These are phyloP conservation scores for Caenorhabditis doughertyi DNA, from an alignment of 2,888 invertebrate genomes.

Conservation along the genomic window DNA sequence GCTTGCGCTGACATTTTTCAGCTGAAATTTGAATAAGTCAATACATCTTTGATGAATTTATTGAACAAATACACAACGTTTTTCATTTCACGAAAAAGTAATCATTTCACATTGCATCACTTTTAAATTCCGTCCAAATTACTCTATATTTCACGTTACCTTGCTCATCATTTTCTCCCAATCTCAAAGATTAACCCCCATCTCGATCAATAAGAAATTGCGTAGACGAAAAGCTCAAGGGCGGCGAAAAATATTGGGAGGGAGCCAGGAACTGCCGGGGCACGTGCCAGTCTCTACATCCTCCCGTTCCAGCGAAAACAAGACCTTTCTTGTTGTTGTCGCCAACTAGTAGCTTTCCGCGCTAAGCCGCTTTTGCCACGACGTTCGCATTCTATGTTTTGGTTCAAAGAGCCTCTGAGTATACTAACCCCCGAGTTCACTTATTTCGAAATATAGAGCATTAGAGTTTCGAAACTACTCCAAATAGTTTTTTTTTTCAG, in stretches of 20 bases:
- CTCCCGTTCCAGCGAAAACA: constrained; percentile 27
- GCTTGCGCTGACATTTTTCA: constrained; percentile 66
- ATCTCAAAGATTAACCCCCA: not conserved
- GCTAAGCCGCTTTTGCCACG: constrained; percentile 9
- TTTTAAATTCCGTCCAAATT: too few relatives aligned
- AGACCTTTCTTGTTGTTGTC: constrained; percentile 41
- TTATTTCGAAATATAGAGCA: not conserved
- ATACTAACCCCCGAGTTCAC: not conserved
- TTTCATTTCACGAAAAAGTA: too few relatives aligned
- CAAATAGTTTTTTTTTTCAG: not conserved
- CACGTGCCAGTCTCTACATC: constrained; percentile 26
- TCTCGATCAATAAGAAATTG: not conserved
- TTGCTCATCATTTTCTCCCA: not conserved
- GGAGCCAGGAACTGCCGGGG: constrained; percentile 20
- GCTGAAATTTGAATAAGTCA: too few relatives aligned
- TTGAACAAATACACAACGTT: too few relatives aligned
- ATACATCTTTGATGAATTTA: too few relatives aligned
- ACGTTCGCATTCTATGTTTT: not conserved
- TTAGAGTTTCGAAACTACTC: not conserved
- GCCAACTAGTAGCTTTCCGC: not conserved
- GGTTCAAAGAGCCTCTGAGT: not conserved
- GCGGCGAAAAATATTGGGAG: not conserved
- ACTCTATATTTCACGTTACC: not conserved
- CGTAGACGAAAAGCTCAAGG: not conserved
- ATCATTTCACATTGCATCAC: too few relatives aligned